Percentiles rank a stretch among this genome's conserved stretches.
Evolutionary conservation across 92 coral and sea anemone genomes (phyloP).

Genomic region (Isaurus tuberculatus): DNA sequence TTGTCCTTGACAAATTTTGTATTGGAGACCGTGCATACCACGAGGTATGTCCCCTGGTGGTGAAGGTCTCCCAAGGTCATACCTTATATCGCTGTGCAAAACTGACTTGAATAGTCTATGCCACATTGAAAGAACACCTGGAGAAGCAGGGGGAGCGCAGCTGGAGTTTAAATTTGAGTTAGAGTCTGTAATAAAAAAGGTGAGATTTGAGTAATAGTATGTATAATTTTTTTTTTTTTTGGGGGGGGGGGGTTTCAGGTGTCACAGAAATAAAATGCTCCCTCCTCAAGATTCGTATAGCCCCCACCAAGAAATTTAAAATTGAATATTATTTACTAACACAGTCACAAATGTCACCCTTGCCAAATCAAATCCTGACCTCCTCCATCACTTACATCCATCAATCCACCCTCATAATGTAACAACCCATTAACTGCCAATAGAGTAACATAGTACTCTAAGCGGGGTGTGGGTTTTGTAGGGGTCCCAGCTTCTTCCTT

Average conservation of each 20-base stretch:
- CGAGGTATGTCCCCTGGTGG: conserved; percentile 68
- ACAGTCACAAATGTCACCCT: too few species aligned
- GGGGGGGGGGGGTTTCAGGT: too few species aligned
- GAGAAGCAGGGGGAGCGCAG: conserved; percentile 45
- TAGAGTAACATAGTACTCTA: not conserved
- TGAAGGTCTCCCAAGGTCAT: conserved; percentile 37
- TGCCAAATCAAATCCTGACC: not conserved
- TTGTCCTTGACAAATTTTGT: too few species aligned
- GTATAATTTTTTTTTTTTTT: not conserved
- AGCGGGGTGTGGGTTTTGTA: not conserved
- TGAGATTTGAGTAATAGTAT: not conserved
- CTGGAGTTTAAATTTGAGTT: conserved; percentile 38
- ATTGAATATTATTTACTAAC: too few species aligned
- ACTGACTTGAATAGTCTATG: conserved; percentile 37
- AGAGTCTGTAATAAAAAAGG: conserved; percentile 7
- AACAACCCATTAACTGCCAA: not conserved
- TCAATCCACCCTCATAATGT: too few species aligned
- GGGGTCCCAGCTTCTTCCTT: not conserved
- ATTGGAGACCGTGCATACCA: conserved; percentile 67
- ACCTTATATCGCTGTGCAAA: conserved; percentile 47
- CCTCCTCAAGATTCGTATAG: too few species aligned
- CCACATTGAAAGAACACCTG: too few species aligned
- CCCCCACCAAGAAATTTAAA: too few species aligned
- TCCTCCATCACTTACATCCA: not conserved
- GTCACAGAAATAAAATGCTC: too few species aligned